Percentiles rank a stretch among this genome's conserved stretches.
These are phyloP conservation scores for Hirtodrosophila duncani DNA, from an alignment of 2,888 invertebrate species.

Conservation along the genomic window DNA sequence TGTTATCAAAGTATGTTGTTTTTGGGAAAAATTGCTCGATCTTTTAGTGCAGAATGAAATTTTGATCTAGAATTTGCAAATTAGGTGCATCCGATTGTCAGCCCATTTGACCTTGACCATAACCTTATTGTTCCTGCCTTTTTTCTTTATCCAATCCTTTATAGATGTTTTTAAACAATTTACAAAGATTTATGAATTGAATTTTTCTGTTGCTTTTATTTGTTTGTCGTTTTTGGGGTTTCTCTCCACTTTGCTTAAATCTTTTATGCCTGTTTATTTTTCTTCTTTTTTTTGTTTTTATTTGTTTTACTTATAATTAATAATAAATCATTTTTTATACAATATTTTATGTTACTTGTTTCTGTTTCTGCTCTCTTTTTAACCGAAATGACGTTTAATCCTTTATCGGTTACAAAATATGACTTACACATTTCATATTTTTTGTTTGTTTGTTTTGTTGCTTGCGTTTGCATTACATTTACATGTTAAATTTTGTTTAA, in stretches of 20 bases:
- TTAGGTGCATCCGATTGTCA: too few relatives aligned
- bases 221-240: constrained; percentile 26
- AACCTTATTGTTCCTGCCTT: too few relatives aligned
- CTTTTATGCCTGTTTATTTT: constrained; percentile 37
- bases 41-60: too few relatives aligned
- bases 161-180: too few relatives aligned
- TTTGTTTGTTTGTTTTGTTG: constrained; percentile 25
- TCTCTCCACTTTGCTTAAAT: constrained; percentile 55
- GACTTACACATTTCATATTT: constrained; percentile 48
- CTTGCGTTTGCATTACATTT: constrained; percentile 45
- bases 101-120: too few relatives aligned
- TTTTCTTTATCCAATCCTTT: too few relatives aligned
- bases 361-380: too few relatives aligned
- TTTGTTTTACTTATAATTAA: constrained; percentile 53
- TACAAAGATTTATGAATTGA: too few relatives aligned
- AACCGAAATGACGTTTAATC: constrained; percentile 45
- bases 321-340: constrained; percentile 73
- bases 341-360: constrained; percentile 62
- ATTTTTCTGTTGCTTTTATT: constrained; percentile 42
- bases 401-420: constrained; percentile 48
- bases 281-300: constrained; percentile 32
- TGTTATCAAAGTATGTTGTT: too few relatives aligned
- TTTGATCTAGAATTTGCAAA: too few relatives aligned
- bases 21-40: too few relatives aligned
- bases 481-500: constrained; percentile 58